Evolutionary conservation across 2,888 invertebrate species (phyloP), one percentile per base, ranked within the genome.

Genomic region (Margaritifera margaritifera): DNA sequence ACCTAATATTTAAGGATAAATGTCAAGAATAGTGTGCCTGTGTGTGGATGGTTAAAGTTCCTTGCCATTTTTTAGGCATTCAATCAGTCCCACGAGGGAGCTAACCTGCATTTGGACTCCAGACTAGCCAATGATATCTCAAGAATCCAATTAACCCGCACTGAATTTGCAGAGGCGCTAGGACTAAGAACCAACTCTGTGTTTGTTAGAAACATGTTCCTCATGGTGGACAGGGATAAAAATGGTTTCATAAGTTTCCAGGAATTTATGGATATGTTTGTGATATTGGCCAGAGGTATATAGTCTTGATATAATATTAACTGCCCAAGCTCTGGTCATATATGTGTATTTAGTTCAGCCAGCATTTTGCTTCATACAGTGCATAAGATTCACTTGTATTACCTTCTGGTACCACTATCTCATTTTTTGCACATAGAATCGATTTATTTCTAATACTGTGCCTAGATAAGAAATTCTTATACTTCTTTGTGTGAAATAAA

Each of bases 171-270:
- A 0, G 92, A 92, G 71, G 91, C 92, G 1, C 86, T 93, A 66
- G 91, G 91, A 52, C 91, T 93, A 90, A 89, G 90, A 72, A 86
- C 92, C 0, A 90, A 91, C 15, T 91, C 92, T 6, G 89, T 91
- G 78, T 93, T 93, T 85, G n/a, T n/a, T n/a, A n/a, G n/a, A n/a
- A n/a, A n/a, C n/a, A n/a, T n/a, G n/a, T n/a, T n/a, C n/a, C 77
- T 89, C 6, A 82, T 92, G 67, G 91, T 92, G 4, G 93, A 93
- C 83, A 91, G 91, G 76, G 92, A 93, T 80, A 89, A 90, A 72
- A 92, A 92, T 83, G 92, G 92, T 3, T 92, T 91, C 80, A 91
- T 93, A 62, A 92, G 92, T 6, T 93, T 93, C 82, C 89, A 92
- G 57, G 93, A 93, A 83, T 93, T 93, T 84, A 87, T 92, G 42